phyloP scores from a whole-genome alignment of 2,797 vertebrate species.

The Eutrigla gurnardus region DNA sequence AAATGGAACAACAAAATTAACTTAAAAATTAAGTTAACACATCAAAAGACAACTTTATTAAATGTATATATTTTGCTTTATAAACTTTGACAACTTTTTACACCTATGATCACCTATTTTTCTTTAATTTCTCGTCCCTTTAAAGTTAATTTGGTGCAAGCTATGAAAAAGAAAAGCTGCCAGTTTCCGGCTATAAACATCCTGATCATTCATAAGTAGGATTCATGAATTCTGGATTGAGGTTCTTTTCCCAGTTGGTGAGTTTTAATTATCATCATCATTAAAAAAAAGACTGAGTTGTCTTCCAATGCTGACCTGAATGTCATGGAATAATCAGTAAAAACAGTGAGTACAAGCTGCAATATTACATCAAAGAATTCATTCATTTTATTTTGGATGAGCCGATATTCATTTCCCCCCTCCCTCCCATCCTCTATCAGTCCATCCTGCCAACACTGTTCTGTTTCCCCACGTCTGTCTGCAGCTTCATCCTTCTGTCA shows the following conservation, averaged over 20 bases:
- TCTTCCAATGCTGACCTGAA: neutral
- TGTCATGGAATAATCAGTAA: neutral
- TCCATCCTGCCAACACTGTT: neutral
- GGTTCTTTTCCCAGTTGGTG: neutral
- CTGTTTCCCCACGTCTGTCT: slow-evolving; percentile 34
- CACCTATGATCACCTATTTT: neutral
- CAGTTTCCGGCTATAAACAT: neutral
- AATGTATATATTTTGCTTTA: too few species aligned
- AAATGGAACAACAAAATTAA: too few species aligned
- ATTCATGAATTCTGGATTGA: neutral
- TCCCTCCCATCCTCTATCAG: neutral
- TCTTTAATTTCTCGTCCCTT: neutral
- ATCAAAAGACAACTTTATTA: too few species aligned
- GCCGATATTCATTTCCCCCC: too few species aligned
- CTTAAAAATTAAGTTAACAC: too few species aligned
- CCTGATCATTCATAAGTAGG: neutral
- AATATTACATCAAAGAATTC: too few species aligned
- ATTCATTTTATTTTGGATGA: too few species aligned
- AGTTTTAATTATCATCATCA: neutral
- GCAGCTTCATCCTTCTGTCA: neutral
- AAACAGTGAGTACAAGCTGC: too few species aligned
- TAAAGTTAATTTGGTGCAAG: neutral
- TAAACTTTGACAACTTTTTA: too few species aligned
- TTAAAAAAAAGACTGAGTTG: neutral
- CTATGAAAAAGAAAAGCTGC: neutral